Evolutionary conservation across 2,113 vertebrate genomes (phyloP).

Genomic region (Lynx canadensis): DNA sequence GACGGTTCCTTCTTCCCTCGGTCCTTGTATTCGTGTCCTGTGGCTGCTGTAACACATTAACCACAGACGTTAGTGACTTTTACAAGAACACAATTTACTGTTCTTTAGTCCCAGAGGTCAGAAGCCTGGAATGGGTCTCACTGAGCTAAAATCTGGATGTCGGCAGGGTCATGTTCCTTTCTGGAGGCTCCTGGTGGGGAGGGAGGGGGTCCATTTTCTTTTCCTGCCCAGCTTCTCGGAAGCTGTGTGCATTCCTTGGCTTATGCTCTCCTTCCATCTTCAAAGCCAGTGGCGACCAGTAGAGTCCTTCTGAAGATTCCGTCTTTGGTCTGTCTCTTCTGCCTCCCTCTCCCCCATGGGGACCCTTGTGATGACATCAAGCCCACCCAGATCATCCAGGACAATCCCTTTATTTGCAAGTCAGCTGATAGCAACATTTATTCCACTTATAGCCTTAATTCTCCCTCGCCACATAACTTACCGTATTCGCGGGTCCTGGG

Average conservation of each 20-base stretch:
- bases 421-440: not conserved
- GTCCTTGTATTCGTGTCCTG: not conserved
- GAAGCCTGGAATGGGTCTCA: not conserved
- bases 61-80: not conserved
- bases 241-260: not conserved
- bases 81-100: too few relatives aligned
- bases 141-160: not conserved
- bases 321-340: not conserved
- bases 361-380: not conserved
- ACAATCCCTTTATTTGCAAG: not conserved
- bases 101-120: not conserved
- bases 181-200: not conserved
- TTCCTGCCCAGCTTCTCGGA: not conserved
- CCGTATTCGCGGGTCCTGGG: not conserved
- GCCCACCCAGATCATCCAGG: not conserved
- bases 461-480: accelerated
- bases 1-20: not conserved
- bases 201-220: not conserved
- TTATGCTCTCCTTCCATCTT: not conserved
- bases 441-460: not conserved
- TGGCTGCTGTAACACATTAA: not conserved
- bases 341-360: not conserved
- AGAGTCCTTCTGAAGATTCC: not conserved
- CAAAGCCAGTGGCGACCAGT: not conserved
- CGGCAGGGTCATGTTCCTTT: not conserved